Percentiles rank a stretch among this genome's conserved stretches.
phyloP scores from a whole-genome alignment of 2,113 vertebrate genomes.

The Ptilorrhoa leucosticta region DNA sequence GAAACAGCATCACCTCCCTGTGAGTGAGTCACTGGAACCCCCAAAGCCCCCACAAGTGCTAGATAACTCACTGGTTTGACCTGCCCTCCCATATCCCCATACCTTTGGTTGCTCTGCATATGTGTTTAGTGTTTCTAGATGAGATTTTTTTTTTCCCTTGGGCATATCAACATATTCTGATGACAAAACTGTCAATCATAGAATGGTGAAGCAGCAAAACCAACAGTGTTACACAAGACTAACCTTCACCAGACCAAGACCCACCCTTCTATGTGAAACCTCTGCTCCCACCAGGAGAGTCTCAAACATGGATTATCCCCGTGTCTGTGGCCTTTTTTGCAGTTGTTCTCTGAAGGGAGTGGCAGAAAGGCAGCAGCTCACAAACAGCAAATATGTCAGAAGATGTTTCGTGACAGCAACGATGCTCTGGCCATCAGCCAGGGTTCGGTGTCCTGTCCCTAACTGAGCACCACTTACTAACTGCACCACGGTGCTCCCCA shows the following conservation, averaged over 20 bases:
- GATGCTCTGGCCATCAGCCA: not conserved
- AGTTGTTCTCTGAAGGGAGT: not conserved
- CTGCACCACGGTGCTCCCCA: rapidly evolving
- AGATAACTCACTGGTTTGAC: not conserved
- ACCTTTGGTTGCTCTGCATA: not conserved
- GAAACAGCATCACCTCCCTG: not conserved
- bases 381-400: not conserved
- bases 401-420: not conserved
- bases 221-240: not conserved
- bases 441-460: not conserved
- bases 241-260: not conserved
- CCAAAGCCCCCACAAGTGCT: not conserved
- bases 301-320: not conserved
- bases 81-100: not conserved
- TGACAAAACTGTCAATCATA: not conserved
- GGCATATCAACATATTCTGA: not conserved
- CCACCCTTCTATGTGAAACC: not conserved
- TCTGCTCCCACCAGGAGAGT: not conserved
- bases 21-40: not conserved
- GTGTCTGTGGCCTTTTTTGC: not conserved
- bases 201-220: not conserved
- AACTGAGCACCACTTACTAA: not conserved
- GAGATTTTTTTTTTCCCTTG: not conserved
- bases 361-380: not conserved
- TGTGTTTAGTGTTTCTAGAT: not conserved